Base-by-base conservation (phyloP, 2,888 invertebrate species). In the Epistrophe grossulariae region DNA sequence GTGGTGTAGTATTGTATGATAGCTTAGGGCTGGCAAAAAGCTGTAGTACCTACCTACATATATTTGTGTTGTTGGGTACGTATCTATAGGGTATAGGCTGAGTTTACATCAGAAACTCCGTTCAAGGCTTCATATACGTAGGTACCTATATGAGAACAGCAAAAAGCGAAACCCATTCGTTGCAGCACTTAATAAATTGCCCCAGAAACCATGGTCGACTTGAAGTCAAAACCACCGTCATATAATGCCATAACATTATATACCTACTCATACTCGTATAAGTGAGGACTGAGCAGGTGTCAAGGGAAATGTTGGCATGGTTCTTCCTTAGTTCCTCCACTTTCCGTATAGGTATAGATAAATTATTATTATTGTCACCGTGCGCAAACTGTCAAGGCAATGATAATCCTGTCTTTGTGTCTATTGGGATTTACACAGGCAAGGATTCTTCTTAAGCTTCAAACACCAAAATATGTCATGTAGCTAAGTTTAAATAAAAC, bases 171-270 rank as follows among this genome's bases (percentile, higher is more conserved):
- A 55, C n/a, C 70, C 40, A 70, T 70, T 55, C 70, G 55, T 68
- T 62, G 50, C 43, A 82, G 79, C 83, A 87, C 79, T 83, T 87
- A 87, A 83, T 87, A 87, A 87, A 87, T 83, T 87, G 83, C 83
- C 79, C 78, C 59, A 71, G 85, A 79, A 81, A 78, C 81, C 77
- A 55, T 43, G 38, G 81, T 71, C 76, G 76, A 66, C 64, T 76
- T n/a, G 57, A 66, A 80, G 48, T 70, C 80, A 71, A 52, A 81
- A 62, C 73, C 73, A 60, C 77, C 45, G 19, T 52, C 35, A 35
- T 35, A 57, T 17, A 57, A 35, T 17, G 31, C 10, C 57, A n/a
- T n/a, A n/a, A n/a, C n/a, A n/a, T n/a, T n/a, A n/a, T n/a, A n/a
- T n/a, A n/a, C n/a, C n/a, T n/a, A n/a, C n/a, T n/a, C n/a, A n/a